Conservation (phyloP, 2,888 invertebrate species). For the Nebria salina region DNA sequence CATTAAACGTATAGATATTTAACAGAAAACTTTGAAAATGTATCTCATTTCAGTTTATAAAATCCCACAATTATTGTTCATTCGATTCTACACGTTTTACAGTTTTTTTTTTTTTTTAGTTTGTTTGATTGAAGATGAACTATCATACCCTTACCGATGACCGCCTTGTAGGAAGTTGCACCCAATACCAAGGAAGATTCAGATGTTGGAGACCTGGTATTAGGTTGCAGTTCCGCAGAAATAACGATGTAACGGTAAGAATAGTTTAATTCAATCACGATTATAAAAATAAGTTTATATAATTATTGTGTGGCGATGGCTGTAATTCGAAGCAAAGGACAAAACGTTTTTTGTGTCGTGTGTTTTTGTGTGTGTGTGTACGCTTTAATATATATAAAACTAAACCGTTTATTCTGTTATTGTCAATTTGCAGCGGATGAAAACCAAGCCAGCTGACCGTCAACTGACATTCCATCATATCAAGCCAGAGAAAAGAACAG, state of each 20-base stretch:
- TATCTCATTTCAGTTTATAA: too few species aligned
- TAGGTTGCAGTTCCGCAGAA: neutral
- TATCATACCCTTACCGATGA: neutral
- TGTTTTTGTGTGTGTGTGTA: neutral
- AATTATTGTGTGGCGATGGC: constrained; percentile 7
- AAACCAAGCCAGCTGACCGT: neutral
- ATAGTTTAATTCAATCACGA: constrained; percentile 17
- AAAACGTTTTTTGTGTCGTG: neutral
- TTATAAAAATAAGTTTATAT: constrained; percentile 45
- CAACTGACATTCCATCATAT: constrained; percentile 15
- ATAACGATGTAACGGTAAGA: neutral
- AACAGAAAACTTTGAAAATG: too few species aligned
- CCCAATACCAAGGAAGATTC: constrained; percentile 36
- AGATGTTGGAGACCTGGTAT: constrained; percentile 21
- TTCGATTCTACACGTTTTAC: neutral
- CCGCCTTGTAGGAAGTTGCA: neutral
- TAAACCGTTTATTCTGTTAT: neutral
- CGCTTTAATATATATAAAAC: constrained; percentile 19
- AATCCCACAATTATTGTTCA: neutral
- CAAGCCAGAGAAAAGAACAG: constrained; percentile 30
- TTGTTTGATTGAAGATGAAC: neutral
- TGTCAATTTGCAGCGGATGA: constrained; percentile 3
- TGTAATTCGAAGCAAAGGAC: neutral
- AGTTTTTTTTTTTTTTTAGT: neutral
- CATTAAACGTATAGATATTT: neutral